phyloP scores from a whole-genome alignment of 2,888 invertebrate genomes.

The Drosophila neonasuta region DNA sequence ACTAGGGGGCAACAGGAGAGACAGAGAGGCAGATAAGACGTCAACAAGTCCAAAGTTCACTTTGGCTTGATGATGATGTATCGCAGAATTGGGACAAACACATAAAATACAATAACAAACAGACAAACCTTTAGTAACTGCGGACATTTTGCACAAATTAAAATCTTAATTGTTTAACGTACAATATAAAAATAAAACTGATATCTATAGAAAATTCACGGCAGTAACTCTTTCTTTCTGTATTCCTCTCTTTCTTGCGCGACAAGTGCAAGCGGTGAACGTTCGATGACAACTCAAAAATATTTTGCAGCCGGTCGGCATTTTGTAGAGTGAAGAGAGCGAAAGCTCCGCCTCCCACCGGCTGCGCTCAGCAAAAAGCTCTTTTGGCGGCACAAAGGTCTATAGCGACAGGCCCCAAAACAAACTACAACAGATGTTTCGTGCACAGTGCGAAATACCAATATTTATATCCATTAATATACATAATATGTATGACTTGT shows the following conservation, averaged over 20 bases:
- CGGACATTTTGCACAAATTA: constrained; percentile 70
- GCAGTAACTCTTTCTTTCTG: background rate
- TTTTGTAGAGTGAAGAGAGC: constrained; percentile 40
- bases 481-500: too few relatives aligned
- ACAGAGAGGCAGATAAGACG: constrained; percentile 49
- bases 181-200: constrained; percentile 13
- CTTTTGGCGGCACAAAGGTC: constrained; percentile 40
- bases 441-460: constrained; percentile 31
- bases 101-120: constrained; percentile 13
- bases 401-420: constrained; percentile 21
- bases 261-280: constrained; percentile 32
- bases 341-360: constrained; percentile 34
- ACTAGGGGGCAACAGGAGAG: constrained; percentile 11
- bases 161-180: constrained; percentile 7
- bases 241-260: background rate
- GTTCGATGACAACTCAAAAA: constrained; percentile 29
- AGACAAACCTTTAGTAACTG: constrained; percentile 73
- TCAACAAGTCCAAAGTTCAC: constrained; percentile 72
- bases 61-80: constrained; percentile 4
- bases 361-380: background rate
- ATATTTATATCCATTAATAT: too few relatives aligned
- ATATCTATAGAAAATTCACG: constrained; percentile 10
- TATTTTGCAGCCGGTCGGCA: constrained; percentile 35
- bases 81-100: constrained; percentile 1
- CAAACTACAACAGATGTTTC: constrained; percentile 43